Base-by-base conservation (phyloP, 2,888 invertebrate species). In the Marasmarcha lunaedactyla region DNA sequence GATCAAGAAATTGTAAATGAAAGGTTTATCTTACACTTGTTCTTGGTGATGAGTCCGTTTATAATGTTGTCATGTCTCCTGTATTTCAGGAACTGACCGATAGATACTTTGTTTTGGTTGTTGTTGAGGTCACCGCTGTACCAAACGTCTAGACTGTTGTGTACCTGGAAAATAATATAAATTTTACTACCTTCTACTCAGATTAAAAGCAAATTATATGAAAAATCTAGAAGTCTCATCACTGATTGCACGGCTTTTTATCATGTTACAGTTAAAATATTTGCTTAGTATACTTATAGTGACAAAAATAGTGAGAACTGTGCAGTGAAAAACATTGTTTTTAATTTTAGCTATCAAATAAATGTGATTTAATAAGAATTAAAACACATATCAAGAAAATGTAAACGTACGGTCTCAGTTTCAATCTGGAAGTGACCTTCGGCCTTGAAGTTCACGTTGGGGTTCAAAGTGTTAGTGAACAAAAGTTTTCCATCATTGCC, bases 71-170 rank as follows among this genome's bases (percentile, higher is more conserved):
- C 57, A 33, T 67, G 63, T 34, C 55, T 57, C 48, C 72, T 63
- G 45, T 71, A 69, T 42, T 83, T 84, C 27, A 71, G 53, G 34
- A 71, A 59, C 44, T 85, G 83, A 36, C 61, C 63, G 2, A 89
- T 39, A 0, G 84, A 79, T 1, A 90, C 51, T 11, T 85, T 81
- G 47, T 88, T 86, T 14, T 70, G 69, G 33, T 85, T 70, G 26
- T 86, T 86, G 9, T 84, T 77, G 7, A 88, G 71, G 50, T 91
- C 89, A 0, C 76, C 66, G 1, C 90, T 89, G 54, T 90, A 89
- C 14, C 85, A 65, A 7, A 91, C 51, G 30, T 86, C 73, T 1
- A 89, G 49, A 36, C 85, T 84, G 47, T 86, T 85, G 50, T 66
- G 78, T 38, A 56, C 44, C 77, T 79, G 41, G 7, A 47, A 46